A percentile compares a stretch with the other conserved stretches of the same genome.
Evolutionary conservation across 2,888 invertebrate species (phyloP).

Genomic region (Phytoseiulus persimilis): DNA sequence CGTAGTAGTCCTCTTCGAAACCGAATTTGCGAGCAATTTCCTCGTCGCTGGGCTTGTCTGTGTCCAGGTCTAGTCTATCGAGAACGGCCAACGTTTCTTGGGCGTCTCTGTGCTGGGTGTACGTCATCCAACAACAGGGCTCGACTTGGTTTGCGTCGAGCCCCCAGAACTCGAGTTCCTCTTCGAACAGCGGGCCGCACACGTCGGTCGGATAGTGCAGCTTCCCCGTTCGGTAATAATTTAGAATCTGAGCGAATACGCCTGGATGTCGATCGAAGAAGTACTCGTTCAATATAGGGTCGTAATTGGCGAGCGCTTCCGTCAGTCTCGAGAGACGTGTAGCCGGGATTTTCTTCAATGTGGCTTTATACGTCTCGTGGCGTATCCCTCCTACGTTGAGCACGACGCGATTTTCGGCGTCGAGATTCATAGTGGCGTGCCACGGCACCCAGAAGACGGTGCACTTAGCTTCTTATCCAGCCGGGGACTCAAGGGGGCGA

Average conservation of each 20-base stretch:
- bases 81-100: slow-evolving; percentile 54
- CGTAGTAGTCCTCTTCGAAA: slow-evolving; percentile 53
- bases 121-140: slow-evolving; percentile 57
- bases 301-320: slow-evolving; percentile 77
- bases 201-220: slow-evolving; percentile 56
- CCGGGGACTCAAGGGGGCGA: background rate
- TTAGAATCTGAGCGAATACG: slow-evolving; percentile 79
- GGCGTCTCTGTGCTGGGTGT: slow-evolving; percentile 58
- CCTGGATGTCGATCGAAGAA: slow-evolving; percentile 79
- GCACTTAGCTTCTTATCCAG: slow-evolving; percentile 5
- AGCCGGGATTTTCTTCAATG: slow-evolving; percentile 79
- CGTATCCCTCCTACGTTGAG: slow-evolving; percentile 87
- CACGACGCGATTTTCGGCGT: slow-evolving; percentile 85
- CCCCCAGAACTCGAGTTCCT: slow-evolving; percentile 56
- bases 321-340: slow-evolving; percentile 71
- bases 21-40: slow-evolving; percentile 55
- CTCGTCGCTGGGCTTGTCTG: slow-evolving; percentile 55
- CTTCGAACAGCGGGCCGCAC: slow-evolving; percentile 55
- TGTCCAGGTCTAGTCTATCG: slow-evolving; percentile 56
- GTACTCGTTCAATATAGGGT: slow-evolving; percentile 78
- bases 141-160: slow-evolving; percentile 56
- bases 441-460: background rate
- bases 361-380: slow-evolving; percentile 68
- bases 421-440: slow-evolving; percentile 48
- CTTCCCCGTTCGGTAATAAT: slow-evolving; percentile 63